Conservation (phyloP, 2,888 invertebrate species). For the Amitus sp. region DNA sequence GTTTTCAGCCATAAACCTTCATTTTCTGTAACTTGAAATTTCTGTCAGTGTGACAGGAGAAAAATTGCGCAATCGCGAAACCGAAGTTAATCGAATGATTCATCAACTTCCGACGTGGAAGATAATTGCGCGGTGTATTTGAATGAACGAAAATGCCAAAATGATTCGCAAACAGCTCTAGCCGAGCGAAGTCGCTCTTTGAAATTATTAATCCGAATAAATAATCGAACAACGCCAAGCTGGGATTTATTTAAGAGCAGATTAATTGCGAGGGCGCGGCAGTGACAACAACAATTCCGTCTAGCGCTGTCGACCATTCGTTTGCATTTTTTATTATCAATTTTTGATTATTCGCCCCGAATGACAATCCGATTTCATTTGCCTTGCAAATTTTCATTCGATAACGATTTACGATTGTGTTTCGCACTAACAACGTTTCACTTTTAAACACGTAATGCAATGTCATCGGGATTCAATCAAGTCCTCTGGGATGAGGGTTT, state of each 20-base stretch:
- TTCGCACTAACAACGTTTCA: conserved; percentile 1
- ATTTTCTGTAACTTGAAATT: too few relatives aligned
- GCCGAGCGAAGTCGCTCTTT: conserved; percentile 17
- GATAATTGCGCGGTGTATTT: conserved; percentile 29
- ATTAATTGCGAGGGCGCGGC: conserved; percentile 24
- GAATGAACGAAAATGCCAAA: conserved; percentile 24
- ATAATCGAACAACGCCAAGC: conserved; percentile 26
- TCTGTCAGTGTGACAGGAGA: too few relatives aligned
- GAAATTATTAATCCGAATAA: conserved; percentile 28
- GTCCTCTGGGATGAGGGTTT: not conserved
- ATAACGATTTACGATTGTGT: not conserved
- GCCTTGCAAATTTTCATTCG: conserved; percentile 6
- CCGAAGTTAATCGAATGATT: conserved; percentile 35
- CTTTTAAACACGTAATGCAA: not conserved
- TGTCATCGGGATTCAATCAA: not conserved
- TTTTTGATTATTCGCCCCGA: conserved; percentile 10
- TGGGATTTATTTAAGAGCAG: conserved; percentile 24
- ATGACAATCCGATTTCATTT: conserved; percentile 7
- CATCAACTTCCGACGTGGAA: conserved; percentile 33
- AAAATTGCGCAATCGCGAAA: conserved; percentile 16
- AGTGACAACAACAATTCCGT: conserved; percentile 16
- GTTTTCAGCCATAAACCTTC: too few relatives aligned
- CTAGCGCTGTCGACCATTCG: conserved; percentile 14
- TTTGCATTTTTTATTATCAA: conserved; percentile 27
- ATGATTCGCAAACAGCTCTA: conserved; percentile 31